phyloP scores from a whole-genome alignment of 2,888 invertebrate genomes.

The Ochropleura plecta region DNA sequence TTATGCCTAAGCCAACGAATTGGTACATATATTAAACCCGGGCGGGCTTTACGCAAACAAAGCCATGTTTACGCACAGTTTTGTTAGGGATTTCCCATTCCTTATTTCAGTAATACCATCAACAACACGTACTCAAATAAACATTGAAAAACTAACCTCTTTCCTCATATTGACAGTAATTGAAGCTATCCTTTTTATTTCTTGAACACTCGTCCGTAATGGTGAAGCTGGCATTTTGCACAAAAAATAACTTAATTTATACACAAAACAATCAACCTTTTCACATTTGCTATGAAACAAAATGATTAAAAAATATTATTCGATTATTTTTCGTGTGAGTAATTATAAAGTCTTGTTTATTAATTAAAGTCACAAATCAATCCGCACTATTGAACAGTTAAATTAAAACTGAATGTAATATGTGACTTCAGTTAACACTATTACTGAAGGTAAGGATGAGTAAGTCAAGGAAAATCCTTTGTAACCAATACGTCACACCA shows the following conservation, averaged over 20 bases:
- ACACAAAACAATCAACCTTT: background rate
- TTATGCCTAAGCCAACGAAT: no score
- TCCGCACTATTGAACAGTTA: conserved; percentile 15
- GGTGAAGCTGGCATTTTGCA: conserved; percentile 64
- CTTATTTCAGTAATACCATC: background rate
- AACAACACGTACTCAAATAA: conserved; percentile 6
- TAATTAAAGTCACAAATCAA: conserved; percentile 18
- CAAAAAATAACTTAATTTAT: background rate
- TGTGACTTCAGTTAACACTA: conserved; percentile 35
- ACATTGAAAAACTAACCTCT: conserved; percentile 50
- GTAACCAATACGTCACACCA: conserved; percentile 50
- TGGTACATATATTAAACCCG: no score
- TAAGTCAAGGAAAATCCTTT: conserved; percentile 54
- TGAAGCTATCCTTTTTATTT: conserved; percentile 76
- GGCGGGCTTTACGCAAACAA: background rate
- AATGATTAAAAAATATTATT: background rate
- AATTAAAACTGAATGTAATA: conserved; percentile 34
- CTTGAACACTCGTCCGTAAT: conserved; percentile 75
- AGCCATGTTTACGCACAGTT: background rate
- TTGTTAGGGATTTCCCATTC: conserved; percentile 30
- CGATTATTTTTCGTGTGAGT: background rate
- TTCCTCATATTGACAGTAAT: conserved; percentile 62
- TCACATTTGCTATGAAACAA: conserved; percentile 6
- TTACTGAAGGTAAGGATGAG: conserved; percentile 25
- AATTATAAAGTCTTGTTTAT: background rate